phyloP scores from a whole-genome alignment of 2,888 invertebrate genomes.

The Autographa gamma region DNA sequence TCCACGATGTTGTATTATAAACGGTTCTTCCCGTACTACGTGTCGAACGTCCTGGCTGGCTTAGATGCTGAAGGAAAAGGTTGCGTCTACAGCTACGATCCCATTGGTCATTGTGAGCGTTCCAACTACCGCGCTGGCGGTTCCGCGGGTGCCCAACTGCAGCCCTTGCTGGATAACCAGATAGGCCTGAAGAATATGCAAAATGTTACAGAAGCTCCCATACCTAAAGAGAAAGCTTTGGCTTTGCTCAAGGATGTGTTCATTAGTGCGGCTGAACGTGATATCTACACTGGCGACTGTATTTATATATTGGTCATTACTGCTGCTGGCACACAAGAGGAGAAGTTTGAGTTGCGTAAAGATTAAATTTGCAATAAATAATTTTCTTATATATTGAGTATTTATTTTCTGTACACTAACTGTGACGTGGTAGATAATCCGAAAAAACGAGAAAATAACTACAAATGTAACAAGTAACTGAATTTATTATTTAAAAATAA shows the following conservation, averaged over 20 bases:
- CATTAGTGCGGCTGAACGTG: conserved; percentile 98
- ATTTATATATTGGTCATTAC: conserved; percentile 96
- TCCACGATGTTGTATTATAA: conserved; percentile 98
- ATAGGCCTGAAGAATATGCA: conserved; percentile 97
- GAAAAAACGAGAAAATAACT: conserved; percentile 3
- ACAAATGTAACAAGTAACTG: conserved; percentile 75
- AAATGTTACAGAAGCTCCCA: conserved; percentile 89
- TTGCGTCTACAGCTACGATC: conserved; percentile 98
- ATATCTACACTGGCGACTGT: conserved; percentile 98
- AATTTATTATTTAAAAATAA: conserved; percentile 79
- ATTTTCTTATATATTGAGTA: conserved; percentile 47
- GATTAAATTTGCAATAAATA: conserved; percentile 90
- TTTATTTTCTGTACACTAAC: conserved; percentile 28
- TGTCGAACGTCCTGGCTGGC: conserved; percentile 98
- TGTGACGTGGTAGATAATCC: too few relatives aligned
- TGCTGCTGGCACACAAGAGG: conserved; percentile 93
- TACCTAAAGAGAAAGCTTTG: conserved; percentile 94
- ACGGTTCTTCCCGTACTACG: conserved; percentile 99
- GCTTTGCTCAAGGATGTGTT: conserved; percentile 98
- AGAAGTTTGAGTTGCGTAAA: conserved; percentile 94
- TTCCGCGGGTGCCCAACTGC: conserved; percentile 96
- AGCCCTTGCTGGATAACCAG: conserved; percentile 98
- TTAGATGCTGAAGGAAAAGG: conserved; percentile 98
- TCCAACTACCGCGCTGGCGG: conserved; percentile 96
- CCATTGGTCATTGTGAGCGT: conserved; percentile 97